Evolutionary conservation across 2,113 vertebrate genomes (phyloP).

Genomic region (Scartelaos histophorus): DNA sequence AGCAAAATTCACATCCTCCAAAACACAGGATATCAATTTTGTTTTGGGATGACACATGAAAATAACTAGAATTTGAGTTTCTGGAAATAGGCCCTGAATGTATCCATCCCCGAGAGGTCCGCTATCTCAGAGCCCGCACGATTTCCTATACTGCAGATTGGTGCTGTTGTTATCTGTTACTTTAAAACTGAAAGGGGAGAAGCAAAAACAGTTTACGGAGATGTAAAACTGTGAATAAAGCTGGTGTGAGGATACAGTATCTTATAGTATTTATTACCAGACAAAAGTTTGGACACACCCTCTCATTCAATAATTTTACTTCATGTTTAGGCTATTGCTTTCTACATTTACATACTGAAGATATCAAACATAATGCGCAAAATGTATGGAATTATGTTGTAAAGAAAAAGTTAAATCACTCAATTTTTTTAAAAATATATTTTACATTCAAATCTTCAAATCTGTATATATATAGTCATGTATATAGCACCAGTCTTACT

Average conservation of each 20-base stretch:
- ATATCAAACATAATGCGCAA: too few relatives aligned
- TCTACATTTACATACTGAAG: too few relatives aligned
- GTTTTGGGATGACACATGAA: conserved; percentile 1
- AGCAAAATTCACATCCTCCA: background rate
- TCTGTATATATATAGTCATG: too few relatives aligned
- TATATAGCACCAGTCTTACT: too few relatives aligned
- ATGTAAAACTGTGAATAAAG: background rate
- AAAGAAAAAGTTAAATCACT: too few relatives aligned
- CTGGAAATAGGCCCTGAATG: background rate
- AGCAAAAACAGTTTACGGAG: background rate
- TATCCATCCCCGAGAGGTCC: background rate
- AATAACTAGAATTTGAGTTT: conserved; percentile 2
- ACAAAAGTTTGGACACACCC: too few relatives aligned
- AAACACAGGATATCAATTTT: conserved; percentile 12
- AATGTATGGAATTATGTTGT: too few relatives aligned
- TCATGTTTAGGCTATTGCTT: too few relatives aligned
- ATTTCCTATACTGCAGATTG: background rate
- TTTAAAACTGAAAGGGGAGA: background rate
- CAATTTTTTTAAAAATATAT: too few relatives aligned
- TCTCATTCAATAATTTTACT: too few relatives aligned
- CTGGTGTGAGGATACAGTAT: background rate
- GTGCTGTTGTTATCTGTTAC: background rate
- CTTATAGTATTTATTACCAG: too few relatives aligned
- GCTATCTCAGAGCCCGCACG: background rate
- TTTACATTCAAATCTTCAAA: too few relatives aligned